These are phyloP conservation scores for Heterochromis multidens DNA, from an alignment of 2,113 vertebrate species.

Conservation along the genomic window DNA sequence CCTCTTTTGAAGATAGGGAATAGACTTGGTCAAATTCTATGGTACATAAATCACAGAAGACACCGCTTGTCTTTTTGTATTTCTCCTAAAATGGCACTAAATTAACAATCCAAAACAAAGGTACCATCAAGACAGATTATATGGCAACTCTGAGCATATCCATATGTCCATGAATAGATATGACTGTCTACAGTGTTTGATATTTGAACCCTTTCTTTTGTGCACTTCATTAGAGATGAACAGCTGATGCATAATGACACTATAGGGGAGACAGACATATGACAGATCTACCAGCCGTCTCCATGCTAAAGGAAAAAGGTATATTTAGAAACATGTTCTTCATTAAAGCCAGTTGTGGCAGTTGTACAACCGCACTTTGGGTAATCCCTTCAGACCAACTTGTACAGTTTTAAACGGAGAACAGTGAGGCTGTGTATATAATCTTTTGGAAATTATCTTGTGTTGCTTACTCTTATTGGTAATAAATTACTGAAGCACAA, in stretches of 20 bases:
- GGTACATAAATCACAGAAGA: not conserved
- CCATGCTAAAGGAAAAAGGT: slow-evolving; percentile 4
- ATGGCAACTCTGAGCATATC: not conserved
- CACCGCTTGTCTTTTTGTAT: not conserved
- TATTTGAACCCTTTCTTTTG: slow-evolving; percentile 5
- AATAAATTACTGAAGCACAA: not conserved
- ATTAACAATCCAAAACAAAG: not conserved
- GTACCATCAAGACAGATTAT: not conserved
- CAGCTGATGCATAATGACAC: slow-evolving; percentile 44
- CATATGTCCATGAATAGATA: not conserved
- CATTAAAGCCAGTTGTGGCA: not conserved
- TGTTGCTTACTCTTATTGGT: not conserved
- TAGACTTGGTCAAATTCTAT: not conserved
- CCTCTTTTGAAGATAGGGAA: not conserved
- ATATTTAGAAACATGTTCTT: slow-evolving; percentile 30
- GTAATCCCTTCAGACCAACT: not conserved
- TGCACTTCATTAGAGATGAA: not conserved
- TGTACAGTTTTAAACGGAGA: not conserved
- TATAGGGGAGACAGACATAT: not conserved
- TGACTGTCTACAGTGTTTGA: not conserved
- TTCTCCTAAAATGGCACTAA: not conserved
- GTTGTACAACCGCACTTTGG: not conserved
- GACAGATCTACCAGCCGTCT: slow-evolving; percentile 3
- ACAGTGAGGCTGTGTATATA: not conserved
- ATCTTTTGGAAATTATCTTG: slow-evolving; percentile 1